A percentile compares a stretch with the other conserved stretches of the same genome.
Evolutionary conservation across 37 sponge, comb jelly and placozoan genomes (phyloP).

Genomic region (Halisarca cf. caerulea): DNA sequence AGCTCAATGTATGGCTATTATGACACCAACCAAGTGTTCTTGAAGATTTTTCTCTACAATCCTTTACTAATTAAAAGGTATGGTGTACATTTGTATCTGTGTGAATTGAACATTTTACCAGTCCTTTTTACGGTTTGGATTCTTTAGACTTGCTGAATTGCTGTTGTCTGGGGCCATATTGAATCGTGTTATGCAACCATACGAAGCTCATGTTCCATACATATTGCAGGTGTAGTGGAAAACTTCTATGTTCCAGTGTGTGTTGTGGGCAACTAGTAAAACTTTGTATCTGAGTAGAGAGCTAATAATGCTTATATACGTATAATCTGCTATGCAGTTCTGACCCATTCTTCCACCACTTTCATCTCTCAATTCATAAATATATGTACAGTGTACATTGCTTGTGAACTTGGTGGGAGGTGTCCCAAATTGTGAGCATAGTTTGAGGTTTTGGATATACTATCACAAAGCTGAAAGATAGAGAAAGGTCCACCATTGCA

Average conservation of each 20-base stretch:
- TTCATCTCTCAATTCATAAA: no score
- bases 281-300: neutral
- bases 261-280: no score
- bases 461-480: no score
- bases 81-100: neutral
- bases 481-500: no score
- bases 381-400: no score
- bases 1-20: slow-evolving; percentile 90
- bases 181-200: slow-evolving; percentile 72
- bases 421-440: no score
- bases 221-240: slow-evolving; percentile 59
- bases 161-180: slow-evolving; percentile 79
- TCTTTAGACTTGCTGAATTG: slow-evolving; percentile 73
- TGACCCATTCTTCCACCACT: no score
- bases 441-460: no score
- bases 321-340: no score
- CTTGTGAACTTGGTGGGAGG: no score
- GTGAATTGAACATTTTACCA: neutral
- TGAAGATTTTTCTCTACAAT: slow-evolving; percentile 86
- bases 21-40: slow-evolving; percentile 50
- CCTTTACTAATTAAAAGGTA: slow-evolving; percentile 71
- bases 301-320: neutral
- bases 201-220: slow-evolving; percentile 92
- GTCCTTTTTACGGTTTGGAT: neutral
- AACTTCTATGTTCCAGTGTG: no score